phyloP scores from a whole-genome alignment of 1,140 invertebrate genomes.

The Asbolus verrucosus region DNA sequence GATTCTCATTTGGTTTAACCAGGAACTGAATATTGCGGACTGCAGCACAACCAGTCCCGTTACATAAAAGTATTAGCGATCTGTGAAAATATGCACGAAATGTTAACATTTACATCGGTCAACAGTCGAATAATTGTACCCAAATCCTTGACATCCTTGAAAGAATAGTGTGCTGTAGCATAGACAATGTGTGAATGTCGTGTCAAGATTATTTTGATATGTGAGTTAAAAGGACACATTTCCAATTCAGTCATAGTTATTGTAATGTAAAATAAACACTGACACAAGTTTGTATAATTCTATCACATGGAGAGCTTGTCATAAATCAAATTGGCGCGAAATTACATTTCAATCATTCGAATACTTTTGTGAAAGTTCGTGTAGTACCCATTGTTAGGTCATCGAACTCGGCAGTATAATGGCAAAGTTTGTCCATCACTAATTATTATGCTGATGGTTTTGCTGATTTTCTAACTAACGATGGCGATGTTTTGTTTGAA shows the following conservation, averaged over 20 bases:
- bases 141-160: too few relatives aligned
- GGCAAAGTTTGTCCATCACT: conserved; percentile 33
- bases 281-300: conserved; percentile 3
- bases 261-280: conserved; percentile 17
- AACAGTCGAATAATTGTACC: too few relatives aligned
- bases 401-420: conserved; percentile 26
- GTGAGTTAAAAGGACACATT: background rate
- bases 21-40: conserved; percentile 13
- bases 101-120: too few relatives aligned
- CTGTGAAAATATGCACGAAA: too few relatives aligned
- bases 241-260: background rate
- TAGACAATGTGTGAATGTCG: too few relatives aligned
- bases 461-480: conserved; percentile 21
- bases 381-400: conserved; percentile 27
- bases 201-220: too few relatives aligned
- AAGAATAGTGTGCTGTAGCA: too few relatives aligned
- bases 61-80: conserved; percentile 5
- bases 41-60: conserved; percentile 8
- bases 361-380: conserved; percentile 40
- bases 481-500: conserved; percentile 28
- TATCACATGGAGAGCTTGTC: conserved; percentile 2
- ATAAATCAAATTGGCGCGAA: conserved; percentile 28
- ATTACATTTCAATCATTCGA: conserved; percentile 34
- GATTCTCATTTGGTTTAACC: conserved; percentile 1
- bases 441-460: conserved; percentile 39